These are phyloP conservation scores for Apis mellifera DNA, from an alignment of 1,140 invertebrate genomes.

Conservation along the genomic window DNA sequence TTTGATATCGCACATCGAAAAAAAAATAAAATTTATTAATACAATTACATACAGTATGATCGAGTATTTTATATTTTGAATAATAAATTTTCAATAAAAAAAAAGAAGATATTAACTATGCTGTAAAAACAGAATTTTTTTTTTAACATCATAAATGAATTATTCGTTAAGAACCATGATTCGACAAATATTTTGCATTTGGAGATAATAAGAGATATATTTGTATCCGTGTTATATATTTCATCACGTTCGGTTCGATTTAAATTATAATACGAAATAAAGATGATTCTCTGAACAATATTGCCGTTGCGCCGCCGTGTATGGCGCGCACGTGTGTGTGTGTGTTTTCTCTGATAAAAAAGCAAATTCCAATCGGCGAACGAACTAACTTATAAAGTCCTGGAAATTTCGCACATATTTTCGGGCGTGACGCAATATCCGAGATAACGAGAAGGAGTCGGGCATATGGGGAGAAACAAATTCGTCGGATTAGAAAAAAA, in stretches of 20 bases:
- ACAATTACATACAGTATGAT: neutral
- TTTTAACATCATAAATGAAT: neutral
- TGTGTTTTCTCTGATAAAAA: neutral
- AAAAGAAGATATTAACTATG: neutral
- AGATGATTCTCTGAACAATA: neutral
- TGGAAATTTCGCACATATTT: constrained; percentile 21
- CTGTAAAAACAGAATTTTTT: neutral
- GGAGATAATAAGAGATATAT: neutral
- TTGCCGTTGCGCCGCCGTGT: neutral
- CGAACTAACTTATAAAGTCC: constrained; percentile 7
- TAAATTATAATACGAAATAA: constrained; percentile 14
- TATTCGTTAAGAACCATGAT: neutral
- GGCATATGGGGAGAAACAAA: too few relatives aligned
- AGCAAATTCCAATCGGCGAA: constrained; percentile 12
- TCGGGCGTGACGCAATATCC: constrained; percentile 16
- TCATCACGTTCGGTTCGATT: neutral
- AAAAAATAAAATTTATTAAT: neutral
- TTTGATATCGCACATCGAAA: neutral
- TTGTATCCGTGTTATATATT: neutral
- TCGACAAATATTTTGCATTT: neutral
- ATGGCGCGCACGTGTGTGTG: too few relatives aligned
- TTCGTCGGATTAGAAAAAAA: neutral
- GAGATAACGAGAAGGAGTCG: neutral
- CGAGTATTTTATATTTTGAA: neutral
- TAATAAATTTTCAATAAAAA: neutral